Percentiles rank a stretch among this genome's conserved stretches.
Conservation (phyloP, 2,888 invertebrate genomes). For the Heteromurus nitidus region DNA sequence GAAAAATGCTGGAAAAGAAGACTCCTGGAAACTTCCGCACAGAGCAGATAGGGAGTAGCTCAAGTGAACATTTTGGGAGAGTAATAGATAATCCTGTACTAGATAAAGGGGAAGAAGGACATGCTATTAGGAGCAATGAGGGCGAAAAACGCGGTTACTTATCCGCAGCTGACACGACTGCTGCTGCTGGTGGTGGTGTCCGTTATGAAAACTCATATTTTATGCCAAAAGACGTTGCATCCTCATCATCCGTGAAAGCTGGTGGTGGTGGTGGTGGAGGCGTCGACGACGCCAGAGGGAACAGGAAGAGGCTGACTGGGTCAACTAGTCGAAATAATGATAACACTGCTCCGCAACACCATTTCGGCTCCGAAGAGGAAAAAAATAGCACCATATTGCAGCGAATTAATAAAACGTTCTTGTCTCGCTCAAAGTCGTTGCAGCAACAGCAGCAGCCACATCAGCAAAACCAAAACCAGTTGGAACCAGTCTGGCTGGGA, state of each 20-base stretch:
- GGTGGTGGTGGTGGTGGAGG: constrained; percentile 5
- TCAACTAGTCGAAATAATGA: neutral
- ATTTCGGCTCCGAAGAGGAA: constrained; percentile 23
- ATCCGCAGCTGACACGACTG: constrained; percentile 61
- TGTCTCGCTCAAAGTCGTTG: constrained; percentile 48
- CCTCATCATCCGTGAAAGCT: constrained; percentile 29
- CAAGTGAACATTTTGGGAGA: constrained; percentile 52
- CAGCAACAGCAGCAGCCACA: constrained; percentile 32
- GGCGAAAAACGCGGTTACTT: constrained; percentile 65
- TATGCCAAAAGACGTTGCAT: constrained; percentile 56
- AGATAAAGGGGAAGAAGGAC: constrained; percentile 47
- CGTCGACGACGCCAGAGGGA: neutral
- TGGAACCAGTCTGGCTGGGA: constrained; percentile 32
- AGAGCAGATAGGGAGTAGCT: neutral
- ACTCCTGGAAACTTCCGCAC: neutral
- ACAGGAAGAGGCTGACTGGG: constrained; percentile 17
- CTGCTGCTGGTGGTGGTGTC: constrained; percentile 28
- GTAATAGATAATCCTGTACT: constrained; percentile 51
- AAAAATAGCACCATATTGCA: constrained; percentile 68
- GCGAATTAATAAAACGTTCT: constrained; percentile 70
- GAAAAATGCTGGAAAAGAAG: constrained; percentile 37
- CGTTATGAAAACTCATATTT: constrained; percentile 72
- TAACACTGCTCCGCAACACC: neutral
- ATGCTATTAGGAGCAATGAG: constrained; percentile 41
- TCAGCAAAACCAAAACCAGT: constrained; percentile 22